Evolutionary conservation across 2,113 vertebrate genomes (phyloP), one percentile per base, ranked within the genome.

Genomic region (Thunnus thynnus): DNA sequence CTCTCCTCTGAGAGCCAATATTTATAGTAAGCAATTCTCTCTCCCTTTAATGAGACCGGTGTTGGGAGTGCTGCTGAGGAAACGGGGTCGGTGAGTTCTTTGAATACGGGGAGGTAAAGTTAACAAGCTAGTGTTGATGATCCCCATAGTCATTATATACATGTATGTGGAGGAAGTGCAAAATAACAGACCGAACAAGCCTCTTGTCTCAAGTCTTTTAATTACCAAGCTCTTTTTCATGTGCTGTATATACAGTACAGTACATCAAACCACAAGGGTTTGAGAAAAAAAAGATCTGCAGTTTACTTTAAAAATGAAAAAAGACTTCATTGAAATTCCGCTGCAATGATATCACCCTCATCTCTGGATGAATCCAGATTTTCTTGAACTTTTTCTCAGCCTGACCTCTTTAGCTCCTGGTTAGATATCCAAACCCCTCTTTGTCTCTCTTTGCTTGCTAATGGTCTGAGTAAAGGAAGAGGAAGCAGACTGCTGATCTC

Each of bases 21-120:
- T 92, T 86, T 90, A 88, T 91, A 86, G 86, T 78, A 81, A 78
- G 70, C 84, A 78, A n/a, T 64, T 82, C 57, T 85, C 60, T 62
- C 18, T 68, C 27, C 51, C 55, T 71, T 36, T 86, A 86, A 87
- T 78, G 79, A 86, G 77, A 80, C 1, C 27, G 8, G 4, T 18
- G 1, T 71, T 22, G 52, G 48, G 52, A 20, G 56, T 51, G 48
- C 63, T 47, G 36, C 76, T 30, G 73, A 82, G 55, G 65, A 82
- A 83, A 82, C 13, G 2, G 18, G 58, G 82, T 68, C n/a, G 8
- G 0, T 9, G 32, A 64, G 50, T 17, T 13, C 58, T 30, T 25
- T 20, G 12, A 76, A 30, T 65, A 47, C 3, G 10, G 27, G 3
- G 13, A 48, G 13, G 10, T n/a, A 36, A 75, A 22, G 16, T 12